These are phyloP conservation scores for Cherax destructor DNA, from an alignment of 1,140 invertebrate species.

Conservation along the genomic window DNA sequence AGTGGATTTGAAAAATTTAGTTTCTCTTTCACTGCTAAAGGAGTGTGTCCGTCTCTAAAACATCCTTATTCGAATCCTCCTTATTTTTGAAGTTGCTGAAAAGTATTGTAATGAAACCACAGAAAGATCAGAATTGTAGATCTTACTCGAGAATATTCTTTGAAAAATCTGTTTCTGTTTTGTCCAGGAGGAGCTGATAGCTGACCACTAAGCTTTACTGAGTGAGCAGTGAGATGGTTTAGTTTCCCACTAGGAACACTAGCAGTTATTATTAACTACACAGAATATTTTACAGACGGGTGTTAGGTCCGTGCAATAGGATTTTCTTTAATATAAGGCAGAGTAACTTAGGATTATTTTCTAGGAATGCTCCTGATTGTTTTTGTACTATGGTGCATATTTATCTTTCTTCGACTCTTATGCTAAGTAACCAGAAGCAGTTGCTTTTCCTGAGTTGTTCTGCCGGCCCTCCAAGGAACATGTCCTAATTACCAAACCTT, in stretches of 20 bases:
- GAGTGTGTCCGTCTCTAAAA: constrained; percentile 58
- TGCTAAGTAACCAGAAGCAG: neutral
- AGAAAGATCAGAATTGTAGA: constrained; percentile 14
- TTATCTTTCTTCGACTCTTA: constrained; percentile 6
- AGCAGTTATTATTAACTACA: constrained; percentile 45
- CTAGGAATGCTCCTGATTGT: constrained; percentile 48
- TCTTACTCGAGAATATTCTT: neutral
- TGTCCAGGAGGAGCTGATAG: constrained; percentile 26
- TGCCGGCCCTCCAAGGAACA: constrained; percentile 44
- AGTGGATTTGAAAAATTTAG: neutral
- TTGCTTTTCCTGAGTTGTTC: constrained; percentile 53
- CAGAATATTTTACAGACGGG: constrained; percentile 64
- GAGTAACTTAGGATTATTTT: constrained; percentile 66
- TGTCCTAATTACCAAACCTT: constrained; percentile 44
- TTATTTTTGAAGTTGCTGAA: constrained; percentile 13
- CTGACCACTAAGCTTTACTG: constrained; percentile 37
- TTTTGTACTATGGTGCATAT: constrained; percentile 10
- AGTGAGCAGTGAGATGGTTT: constrained; percentile 32
- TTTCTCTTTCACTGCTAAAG: constrained; percentile 35
- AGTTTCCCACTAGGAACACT: constrained; percentile 48
- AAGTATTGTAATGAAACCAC: constrained; percentile 3
- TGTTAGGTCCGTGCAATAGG: constrained; percentile 69
- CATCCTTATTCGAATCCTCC: constrained; percentile 53
- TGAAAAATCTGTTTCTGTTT: constrained; percentile 2
- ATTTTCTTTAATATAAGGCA: constrained; percentile 50